Conservation (phyloP, 2,888 invertebrate species). For the Alloplasta piceator region DNA sequence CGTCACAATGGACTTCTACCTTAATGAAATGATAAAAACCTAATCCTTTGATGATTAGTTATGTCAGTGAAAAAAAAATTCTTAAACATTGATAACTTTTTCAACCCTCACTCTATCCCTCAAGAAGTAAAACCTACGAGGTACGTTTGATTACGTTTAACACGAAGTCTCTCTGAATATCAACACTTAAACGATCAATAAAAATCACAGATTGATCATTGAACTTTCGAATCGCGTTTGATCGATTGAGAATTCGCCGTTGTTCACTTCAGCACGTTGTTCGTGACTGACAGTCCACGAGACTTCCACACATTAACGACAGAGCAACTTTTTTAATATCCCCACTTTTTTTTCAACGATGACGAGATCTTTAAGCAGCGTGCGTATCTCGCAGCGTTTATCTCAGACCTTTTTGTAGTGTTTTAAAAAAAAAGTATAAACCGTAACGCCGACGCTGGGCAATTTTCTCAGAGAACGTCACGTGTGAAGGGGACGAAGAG, state of each 20-base stretch:
- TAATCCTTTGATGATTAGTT: too few species aligned
- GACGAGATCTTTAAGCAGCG: slow-evolving; percentile 42
- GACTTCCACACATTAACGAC: slow-evolving; percentile 65
- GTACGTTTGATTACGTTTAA: not conserved
- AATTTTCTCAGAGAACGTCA: too few species aligned
- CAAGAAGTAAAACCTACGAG: slow-evolving; percentile 29
- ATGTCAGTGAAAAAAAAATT: too few species aligned
- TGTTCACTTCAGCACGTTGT: slow-evolving; percentile 67
- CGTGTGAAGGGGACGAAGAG: not conserved
- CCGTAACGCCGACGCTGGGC: too few species aligned
- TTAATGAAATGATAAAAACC: too few species aligned
- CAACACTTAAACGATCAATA: not conserved
- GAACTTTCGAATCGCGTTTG: slow-evolving; percentile 30
- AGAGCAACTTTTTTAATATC: slow-evolving; percentile 67
- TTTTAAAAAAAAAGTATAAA: too few species aligned
- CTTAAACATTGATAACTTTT: too few species aligned
- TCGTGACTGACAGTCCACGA: slow-evolving; percentile 71
- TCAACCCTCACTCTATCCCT: not conserved
- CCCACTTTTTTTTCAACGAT: slow-evolving; percentile 64
- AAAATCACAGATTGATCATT: not conserved
- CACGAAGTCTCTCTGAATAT: not conserved
- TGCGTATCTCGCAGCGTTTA: too few species aligned
- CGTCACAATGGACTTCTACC: too few species aligned
- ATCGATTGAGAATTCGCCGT: slow-evolving; percentile 24
- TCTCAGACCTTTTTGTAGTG: too few species aligned